Evolutionary conservation across 2,797 vertebrate species (phyloP).

Genomic region (Ctenosaura bakeri): DNA sequence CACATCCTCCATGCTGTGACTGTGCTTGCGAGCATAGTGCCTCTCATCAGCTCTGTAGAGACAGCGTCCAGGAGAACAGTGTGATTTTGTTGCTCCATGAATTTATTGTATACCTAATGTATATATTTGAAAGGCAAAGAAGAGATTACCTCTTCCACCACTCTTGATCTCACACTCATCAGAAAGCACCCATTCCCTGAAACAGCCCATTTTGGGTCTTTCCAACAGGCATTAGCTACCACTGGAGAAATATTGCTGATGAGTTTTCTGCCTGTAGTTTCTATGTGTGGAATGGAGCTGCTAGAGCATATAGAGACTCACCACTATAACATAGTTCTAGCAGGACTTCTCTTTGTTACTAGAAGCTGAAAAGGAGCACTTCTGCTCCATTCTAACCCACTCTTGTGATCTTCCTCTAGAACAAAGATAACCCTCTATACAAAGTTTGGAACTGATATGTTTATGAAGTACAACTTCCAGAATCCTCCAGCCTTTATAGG

Average conservation of each 20-base stretch:
- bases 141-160: background rate
- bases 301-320: background rate
- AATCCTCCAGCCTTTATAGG: no score
- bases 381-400: no score
- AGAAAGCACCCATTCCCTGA: background rate
- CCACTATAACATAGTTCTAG: background rate
- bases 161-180: background rate
- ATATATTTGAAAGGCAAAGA: background rate
- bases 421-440: background rate
- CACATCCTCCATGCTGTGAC: background rate
- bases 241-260: background rate
- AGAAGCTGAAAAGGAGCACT: background rate
- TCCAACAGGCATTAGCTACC: background rate
- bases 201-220: background rate
- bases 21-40: background rate
- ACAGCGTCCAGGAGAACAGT: background rate
- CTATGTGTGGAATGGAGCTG: no score
- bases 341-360: background rate
- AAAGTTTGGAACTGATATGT: no score
- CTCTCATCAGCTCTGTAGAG: background rate
- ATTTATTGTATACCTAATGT: no score
- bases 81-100: no score
- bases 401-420: background rate
- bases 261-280: background rate
- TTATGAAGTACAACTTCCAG: no score